Evolutionary conservation across 2,888 invertebrate genomes (phyloP), one percentile per base, ranked within the genome.

Genomic region (Parascotia fuliginaria): DNA sequence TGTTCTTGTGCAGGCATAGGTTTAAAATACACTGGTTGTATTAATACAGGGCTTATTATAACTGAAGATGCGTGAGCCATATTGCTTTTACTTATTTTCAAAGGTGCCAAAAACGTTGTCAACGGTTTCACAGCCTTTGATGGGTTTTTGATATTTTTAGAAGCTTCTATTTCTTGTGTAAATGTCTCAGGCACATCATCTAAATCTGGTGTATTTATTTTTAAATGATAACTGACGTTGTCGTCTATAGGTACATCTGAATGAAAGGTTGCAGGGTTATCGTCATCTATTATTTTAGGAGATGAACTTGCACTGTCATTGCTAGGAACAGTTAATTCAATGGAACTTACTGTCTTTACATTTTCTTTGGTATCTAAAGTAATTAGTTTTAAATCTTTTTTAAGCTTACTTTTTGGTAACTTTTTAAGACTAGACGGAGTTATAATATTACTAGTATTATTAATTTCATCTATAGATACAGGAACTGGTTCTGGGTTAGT

Each of bases 201-300:
- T 41, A 83, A 65, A 62, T 89, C 87, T 62, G 72, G 81, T 9
- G 85, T 87, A 51, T 86, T 88, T 65, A 91, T 90, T 81, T 85
- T 91, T 45, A 92, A 79, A 70, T 83, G 89, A 60, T 92, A 90
- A 68, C 86, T 88, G 7, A 91, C 86, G 44, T 75, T 81, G 56
- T 85, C 80, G 54, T 85, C 83, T 38, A 75, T 74, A 34, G 65
- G 55, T 27, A 69, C 51, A 27, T 73, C 70, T 37, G 55, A 45
- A 45, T 51, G 65, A 24, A 34, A 46, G 41, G 51, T 39, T 27
- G 34, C 13, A 42, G 61, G 54, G 13, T 47, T 16, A 36, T 32
- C 37, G 22, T 64, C 57, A 45, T 34, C 43, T 3, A 48, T 46
- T 32, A 47, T 31, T 39, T 61, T 55, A 29, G 58, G 45, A 41